A percentile compares a stretch with the other conserved stretches of the same genome.
phyloP scores from a whole-genome alignment of 35 echinoderm and acorn worm genomes.

The Heliocidaris erythrogramma region DNA sequence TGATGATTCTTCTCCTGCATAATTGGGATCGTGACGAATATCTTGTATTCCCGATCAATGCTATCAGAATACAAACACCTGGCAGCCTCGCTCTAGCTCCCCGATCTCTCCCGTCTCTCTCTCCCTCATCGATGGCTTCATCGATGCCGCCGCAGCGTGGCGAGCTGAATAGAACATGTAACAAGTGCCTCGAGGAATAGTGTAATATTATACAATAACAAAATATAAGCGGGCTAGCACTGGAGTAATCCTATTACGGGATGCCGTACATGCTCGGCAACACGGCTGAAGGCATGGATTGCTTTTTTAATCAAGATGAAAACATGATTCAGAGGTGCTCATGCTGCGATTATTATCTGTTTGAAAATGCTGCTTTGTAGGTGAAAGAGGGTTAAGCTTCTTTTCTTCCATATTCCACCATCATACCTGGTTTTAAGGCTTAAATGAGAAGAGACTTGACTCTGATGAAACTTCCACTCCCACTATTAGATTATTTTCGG shows the following conservation, averaged over 20 bases:
- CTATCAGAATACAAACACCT: constrained; percentile 10
- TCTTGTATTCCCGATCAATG: background rate
- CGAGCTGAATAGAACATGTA: background rate
- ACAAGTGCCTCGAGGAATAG: background rate
- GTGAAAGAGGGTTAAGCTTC: background rate
- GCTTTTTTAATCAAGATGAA: background rate
- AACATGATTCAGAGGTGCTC: background rate
- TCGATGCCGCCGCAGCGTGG: background rate
- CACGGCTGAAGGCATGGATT: background rate
- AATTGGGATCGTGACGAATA: background rate
- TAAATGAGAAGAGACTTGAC: background rate
- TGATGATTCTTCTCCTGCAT: background rate
- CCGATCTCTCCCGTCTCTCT: background rate
- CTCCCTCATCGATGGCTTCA: background rate
- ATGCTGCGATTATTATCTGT: background rate
- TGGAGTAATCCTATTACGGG: background rate
- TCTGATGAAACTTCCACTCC: background rate
- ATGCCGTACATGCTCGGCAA: background rate
- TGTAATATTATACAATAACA: constrained; percentile 19
- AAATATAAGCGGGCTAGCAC: constrained; percentile 1
- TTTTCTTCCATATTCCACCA: background rate
- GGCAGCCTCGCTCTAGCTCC: background rate
- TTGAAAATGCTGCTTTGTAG: background rate
- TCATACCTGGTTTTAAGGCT: background rate
- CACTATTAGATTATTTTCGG: background rate